Base-by-base conservation (phyloP, 2,113 vertebrate genomes). In the Apistogramma diplotaenia region DNA sequence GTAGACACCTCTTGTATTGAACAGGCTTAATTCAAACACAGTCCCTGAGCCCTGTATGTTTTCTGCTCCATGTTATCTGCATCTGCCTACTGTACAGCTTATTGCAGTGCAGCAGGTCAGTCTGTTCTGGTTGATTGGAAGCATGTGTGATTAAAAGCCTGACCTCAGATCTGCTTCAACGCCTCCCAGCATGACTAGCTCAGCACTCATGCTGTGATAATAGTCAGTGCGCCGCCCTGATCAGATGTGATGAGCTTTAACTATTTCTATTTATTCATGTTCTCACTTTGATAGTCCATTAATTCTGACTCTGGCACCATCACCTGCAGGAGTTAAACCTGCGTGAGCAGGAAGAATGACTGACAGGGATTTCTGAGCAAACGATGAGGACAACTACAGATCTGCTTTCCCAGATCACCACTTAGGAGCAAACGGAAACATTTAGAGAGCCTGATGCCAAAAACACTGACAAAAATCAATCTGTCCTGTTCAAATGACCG, bases 161-260 rank as follows among this genome's bases (percentile, higher is more conserved):
- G 86, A 89, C 78, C 86, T 67, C 19, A 1, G 83, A 77, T 89
- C 84, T 76, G 82, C 79, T 85, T 83, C 57, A 60, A 72, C 81
- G 31, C 83, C 83, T 87, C 74, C 21, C 27, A 40, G 60, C 74
- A 57, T 10, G 67, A 79, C 43, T 10, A 56, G 12, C 19, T 74
- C n/a, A 2, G 56, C 72, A 40, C 57, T 81, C 74, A 27, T 25
- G 78, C 75, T 18, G 62, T 3, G 18, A 78, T 84, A 79, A 67
- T 76, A 8, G 54, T 9, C 43, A 35, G 75, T 33, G 56, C 49
- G n/a, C 33, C 18, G 62, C 40, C 62, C 23, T 49, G 40, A 70
- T 23, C n/a, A 40, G 25, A 21, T 21, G 25, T 31, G 57, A 61
- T 35, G 74, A 33, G 35, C 58, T 58, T 78, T 67, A 56, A 57